Evolutionary conservation across 2,113 vertebrate genomes (phyloP).

Genomic region (Myotis brandtii): DNA sequence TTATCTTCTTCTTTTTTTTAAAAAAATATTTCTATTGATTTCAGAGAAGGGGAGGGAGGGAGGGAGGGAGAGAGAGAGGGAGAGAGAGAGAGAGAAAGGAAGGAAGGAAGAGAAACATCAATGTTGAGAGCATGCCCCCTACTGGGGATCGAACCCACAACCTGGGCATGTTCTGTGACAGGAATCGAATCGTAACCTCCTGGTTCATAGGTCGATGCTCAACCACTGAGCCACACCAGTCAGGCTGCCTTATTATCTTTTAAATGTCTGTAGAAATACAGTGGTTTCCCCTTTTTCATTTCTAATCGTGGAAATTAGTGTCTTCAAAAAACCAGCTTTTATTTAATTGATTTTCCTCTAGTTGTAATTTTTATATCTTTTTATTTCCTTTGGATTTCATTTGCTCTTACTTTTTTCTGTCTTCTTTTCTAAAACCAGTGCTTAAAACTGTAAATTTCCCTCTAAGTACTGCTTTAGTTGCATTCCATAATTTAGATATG

Average conservation of each 20-base stretch:
- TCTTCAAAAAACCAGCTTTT: not conserved
- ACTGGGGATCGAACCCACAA: no score
- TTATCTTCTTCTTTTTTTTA: no score
- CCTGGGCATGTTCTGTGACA: no score
- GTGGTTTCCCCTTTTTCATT: not conserved
- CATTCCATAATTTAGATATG: not conserved
- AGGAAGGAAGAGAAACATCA: no score
- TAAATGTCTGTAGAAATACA: not conserved
- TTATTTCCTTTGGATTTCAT: constrained; percentile 12
- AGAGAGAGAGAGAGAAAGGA: no score
- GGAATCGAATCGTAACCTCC: no score
- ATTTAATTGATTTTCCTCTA: not conserved
- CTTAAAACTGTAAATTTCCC: not conserved
- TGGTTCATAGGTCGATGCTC: no score
- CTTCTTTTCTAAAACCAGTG: constrained; percentile 14
- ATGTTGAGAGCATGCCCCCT: no score
- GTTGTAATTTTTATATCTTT: not conserved
- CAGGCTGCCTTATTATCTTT: not conserved
- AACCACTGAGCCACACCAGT: no score
- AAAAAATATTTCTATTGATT: no score
- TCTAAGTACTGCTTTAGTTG: not conserved
- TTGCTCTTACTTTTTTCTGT: constrained; percentile 19
- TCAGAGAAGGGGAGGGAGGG: no score
- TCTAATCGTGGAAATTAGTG: not conserved
- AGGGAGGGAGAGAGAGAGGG: no score